Evolutionary conservation across 2,113 vertebrate genomes (phyloP).

Genomic region (Rhynchomys soricoides): DNA sequence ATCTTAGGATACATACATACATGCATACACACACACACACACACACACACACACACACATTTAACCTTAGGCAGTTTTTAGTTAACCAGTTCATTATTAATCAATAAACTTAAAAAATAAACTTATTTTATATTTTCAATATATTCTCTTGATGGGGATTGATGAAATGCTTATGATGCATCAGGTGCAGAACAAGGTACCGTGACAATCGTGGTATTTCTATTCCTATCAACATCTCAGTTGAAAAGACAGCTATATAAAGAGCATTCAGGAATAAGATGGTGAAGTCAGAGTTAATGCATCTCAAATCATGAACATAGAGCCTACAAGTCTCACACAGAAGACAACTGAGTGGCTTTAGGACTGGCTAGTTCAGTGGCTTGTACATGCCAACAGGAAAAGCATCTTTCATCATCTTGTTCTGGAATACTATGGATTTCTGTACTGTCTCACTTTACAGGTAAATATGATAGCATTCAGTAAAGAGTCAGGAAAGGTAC

Average conservation of each 20-base stretch:
- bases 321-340: neutral
- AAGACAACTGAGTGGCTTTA: neutral
- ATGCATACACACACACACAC: too few relatives aligned
- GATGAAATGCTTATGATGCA: neutral
- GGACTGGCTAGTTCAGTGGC: neutral
- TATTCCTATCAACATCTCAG: neutral
- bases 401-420: neutral
- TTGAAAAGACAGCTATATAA: neutral
- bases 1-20: too few relatives aligned
- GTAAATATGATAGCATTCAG: neutral
- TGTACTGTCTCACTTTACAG: neutral
- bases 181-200: neutral
- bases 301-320: neutral
- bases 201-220: neutral
- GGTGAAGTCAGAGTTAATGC: neutral
- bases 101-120: neutral
- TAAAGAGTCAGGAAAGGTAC: neutral
- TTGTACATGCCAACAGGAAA: neutral
- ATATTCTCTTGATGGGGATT: neutral
- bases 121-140: conserved; percentile 15
- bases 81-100: neutral
- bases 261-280: neutral
- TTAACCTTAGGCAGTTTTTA: neutral
- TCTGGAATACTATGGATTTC: neutral
- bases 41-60: neutral